Base-by-base conservation (phyloP, 1,140 invertebrate genomes). In the Andrena cerasifolii region DNA sequence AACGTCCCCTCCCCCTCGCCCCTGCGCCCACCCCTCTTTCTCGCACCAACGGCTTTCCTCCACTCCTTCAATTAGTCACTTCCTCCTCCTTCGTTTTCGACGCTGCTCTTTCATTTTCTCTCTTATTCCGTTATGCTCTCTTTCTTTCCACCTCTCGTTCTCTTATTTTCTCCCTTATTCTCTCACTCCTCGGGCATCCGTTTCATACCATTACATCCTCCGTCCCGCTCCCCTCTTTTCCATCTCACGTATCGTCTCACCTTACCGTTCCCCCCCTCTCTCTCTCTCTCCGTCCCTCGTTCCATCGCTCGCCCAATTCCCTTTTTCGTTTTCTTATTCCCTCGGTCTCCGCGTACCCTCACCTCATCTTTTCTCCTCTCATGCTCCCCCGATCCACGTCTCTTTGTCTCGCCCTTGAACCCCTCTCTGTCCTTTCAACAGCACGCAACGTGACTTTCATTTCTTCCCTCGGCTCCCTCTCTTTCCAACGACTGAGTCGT, bases 31-130 rank as follows among this genome's bases (percentile, higher is more conserved):
- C 36, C 10, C 45, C 61, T 83, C 67, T 54, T 58, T 72, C 83
- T 78, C 66, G 33, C 59, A 45, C 78, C 71, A 54, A 7, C 14
- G 80, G 61, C 67, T 84, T 80, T 73, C 67, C 78, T 84, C 83
- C 78, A 72, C 82, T 84, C 71, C 82, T 83, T 84, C 83, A 80
- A 84, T 84, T 71, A 80, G 82, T 80, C 83, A 84, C 72, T 84
- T 83, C 84, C 75, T 86, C 58, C 82, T 84, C 67, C 67, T 70
- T 77, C 56, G 47, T 79, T 84, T 76, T 80, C 82, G 51, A 47
- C 43, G 51, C 56, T 33, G 14, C 54, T 16, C 61, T 36, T 31
- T 61, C 72, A 10, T 53, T 58, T 28, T 65, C 47, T 40, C 40
- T 68, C 65, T 51, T 36, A 14, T 53, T 56, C 63, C 47, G 45